Evolutionary conservation across 2,113 vertebrate species (phyloP).

Genomic region (Odontesthes bonariensis): DNA sequence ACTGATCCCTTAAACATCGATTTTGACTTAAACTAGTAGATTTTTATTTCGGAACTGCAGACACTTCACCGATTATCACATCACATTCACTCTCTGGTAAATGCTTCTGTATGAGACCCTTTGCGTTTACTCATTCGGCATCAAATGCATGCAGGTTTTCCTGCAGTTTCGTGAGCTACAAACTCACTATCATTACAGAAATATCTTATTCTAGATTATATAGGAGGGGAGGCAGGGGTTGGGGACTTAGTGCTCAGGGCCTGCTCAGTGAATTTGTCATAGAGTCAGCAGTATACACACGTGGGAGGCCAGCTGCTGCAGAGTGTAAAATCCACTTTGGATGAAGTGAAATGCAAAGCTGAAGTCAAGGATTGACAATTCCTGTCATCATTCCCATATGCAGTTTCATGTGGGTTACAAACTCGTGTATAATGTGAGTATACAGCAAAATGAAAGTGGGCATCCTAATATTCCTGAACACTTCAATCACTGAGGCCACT

Average conservation of each 20-base stretch:
- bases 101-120: neutral
- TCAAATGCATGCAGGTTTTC: neutral
- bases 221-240: conserved; percentile 10
- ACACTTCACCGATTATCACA: conserved; percentile 1
- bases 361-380: conserved; percentile 37
- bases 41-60: conserved; percentile 54
- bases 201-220: conserved; percentile 42
- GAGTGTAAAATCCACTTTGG: conserved; percentile 46
- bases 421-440: neutral
- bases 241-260: conserved; percentile 43
- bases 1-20: conserved; percentile 42
- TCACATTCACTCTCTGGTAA: neutral
- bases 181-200: conserved; percentile 20
- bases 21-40: conserved; percentile 9
- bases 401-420: conserved; percentile 29
- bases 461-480: too few species aligned
- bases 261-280: conserved; percentile 56
- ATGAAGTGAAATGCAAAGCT: conserved; percentile 29
- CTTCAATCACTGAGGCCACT: too few species aligned
- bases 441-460: neutral
- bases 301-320: conserved; percentile 26
- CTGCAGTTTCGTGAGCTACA: conserved; percentile 8
- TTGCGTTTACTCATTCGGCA: neutral
- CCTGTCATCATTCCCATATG: conserved; percentile 20
- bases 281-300: conserved; percentile 40